Base-by-base conservation (phyloP, 1,140 invertebrate species). In the Camponotus floridanus region DNA sequence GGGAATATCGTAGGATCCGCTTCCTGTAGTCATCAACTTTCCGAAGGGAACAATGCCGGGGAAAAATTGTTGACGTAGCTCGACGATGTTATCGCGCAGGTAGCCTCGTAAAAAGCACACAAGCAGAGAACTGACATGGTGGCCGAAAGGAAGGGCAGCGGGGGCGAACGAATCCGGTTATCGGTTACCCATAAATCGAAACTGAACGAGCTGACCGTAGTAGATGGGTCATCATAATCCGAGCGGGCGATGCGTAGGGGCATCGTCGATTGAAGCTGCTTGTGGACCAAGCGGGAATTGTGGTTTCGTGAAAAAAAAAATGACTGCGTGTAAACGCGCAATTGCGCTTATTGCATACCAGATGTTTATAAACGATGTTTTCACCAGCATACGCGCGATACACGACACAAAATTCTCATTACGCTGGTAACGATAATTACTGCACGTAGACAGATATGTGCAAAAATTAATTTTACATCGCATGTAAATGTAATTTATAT, bases 181-280 rank as follows among this genome's bases (percentile, higher is more conserved):
- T 91, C 88, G 90, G 87, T 91, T 91, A 85, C 80, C 89, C 90
- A 90, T 91, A 91, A 91, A 91, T 91, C 90, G 90, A 88, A 88
- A 88, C 84, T 68, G 84, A 90, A 90, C 87, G 90, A 88, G 86
- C 90, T 86, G 88, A 90, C 73, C 88, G 78, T 88, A 45, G 86
- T 87, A 74, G 89, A 90, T 90, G 86, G 89, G 86, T 90, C 89
- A 90, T 90, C 88, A 90, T 90, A 90, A 90, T 90, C 89, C 83
- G 42, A 68, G 36, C 76, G 89, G 70, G 51, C 73, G 86, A 48
- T 79, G 70, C 86, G 88, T 76, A 73, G 73, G 48, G 68, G 88
- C 76, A 80, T 87, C 80, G 79, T 73, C 81, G 86, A 87, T 90
- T 76, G 89, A 79, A 71, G 48, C 71, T 73, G 68, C 39, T 78